Conservation (phyloP, 2,113 vertebrate genomes). For the Tachysurus fulvidraco region DNA sequence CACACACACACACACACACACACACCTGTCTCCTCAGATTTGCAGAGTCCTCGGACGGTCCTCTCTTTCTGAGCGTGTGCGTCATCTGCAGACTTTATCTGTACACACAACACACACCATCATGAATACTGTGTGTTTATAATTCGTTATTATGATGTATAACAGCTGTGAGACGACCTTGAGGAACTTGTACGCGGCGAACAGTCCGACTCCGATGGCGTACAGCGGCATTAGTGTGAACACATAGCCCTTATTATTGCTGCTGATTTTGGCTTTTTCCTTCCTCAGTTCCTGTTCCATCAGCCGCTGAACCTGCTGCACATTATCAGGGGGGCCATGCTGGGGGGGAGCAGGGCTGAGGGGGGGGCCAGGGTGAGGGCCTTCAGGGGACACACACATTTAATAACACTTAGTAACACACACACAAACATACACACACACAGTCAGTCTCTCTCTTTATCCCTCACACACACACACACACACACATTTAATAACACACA, state of each 20-base stretch:
- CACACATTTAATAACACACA: not conserved
- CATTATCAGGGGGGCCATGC: conserved; percentile 64
- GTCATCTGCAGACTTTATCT: conserved; percentile 83
- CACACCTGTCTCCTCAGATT: conserved; percentile 80
- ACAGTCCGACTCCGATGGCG: conserved; percentile 83
- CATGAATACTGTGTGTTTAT: not conserved
- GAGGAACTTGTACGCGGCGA: conserved; percentile 87
- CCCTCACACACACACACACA: not conserved
- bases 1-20: conserved; percentile 59
- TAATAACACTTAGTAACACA: not conserved
- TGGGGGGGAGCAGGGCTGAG: conserved; percentile 53
- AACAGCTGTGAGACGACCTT: conserved; percentile 69
- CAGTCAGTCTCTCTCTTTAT: not conserved
- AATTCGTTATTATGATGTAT: not conserved
- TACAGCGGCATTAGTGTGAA: conserved; percentile 88
- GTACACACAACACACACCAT: conserved; percentile 20
- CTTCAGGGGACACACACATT: conserved; percentile 22
- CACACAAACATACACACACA: not conserved
- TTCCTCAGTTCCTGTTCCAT: conserved; percentile 83
- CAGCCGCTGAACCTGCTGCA: conserved; percentile 82
- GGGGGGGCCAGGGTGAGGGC: conserved; percentile 51
- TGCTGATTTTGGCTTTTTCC: conserved; percentile 76
- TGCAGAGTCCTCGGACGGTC: conserved; percentile 74
- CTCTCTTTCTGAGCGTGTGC: conserved; percentile 69
- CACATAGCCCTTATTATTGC: conserved; percentile 77